Evolutionary conservation across 2,888 invertebrate species (phyloP), one percentile per base, ranked within the genome.

Genomic region (Biston stratarius): DNA sequence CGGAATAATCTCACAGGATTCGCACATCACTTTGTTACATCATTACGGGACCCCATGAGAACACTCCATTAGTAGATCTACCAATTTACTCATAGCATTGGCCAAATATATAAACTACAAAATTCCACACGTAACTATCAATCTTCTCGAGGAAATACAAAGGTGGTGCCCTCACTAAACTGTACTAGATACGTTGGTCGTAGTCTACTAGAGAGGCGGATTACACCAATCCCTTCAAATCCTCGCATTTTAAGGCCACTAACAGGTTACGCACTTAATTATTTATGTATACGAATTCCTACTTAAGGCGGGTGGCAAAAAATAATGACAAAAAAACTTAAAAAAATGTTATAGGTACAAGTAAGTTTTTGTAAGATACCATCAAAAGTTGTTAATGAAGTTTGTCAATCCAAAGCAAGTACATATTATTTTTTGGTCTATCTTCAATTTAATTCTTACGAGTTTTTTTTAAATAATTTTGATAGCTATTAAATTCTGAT

Each of bases 1-100:
- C 58, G 70, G 65, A 56, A 64, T 70, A 74, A 74, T 74, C 74
- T 71, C 72, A 12, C 33, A 14, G 67, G 71, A 62, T 60, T 68
- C 60, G 61, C 45, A 67, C 53, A 40, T 59, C 52, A 49, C 51
- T 33, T 42, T 62, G 58, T 62, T 45, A 61, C 60, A 51, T 60
- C 66, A 58, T 66, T 49, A 69, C 57, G 33, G 52, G 34, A 10
- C 66, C 70, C 70, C 74, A 42, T 40, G 70, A 65, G 74, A 38
- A 65, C 63, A 70, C 71, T 74, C 68, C 72, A 73, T 74, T 74
- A 74, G 42, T 10, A 33, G 24, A 33, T 6, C 42, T 11, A 55
- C 55, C 7, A 55, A 42, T 42, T 55, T 55, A 42, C 33, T 3
- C 3, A 7, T 7, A 55, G 5, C 42, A 9, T 36, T 14, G 24